A percentile compares a stretch with the other conserved stretches of the same genome.
phyloP scores from a whole-genome alignment of 2,797 vertebrate genomes.

The Notamacropus eugenii region DNA sequence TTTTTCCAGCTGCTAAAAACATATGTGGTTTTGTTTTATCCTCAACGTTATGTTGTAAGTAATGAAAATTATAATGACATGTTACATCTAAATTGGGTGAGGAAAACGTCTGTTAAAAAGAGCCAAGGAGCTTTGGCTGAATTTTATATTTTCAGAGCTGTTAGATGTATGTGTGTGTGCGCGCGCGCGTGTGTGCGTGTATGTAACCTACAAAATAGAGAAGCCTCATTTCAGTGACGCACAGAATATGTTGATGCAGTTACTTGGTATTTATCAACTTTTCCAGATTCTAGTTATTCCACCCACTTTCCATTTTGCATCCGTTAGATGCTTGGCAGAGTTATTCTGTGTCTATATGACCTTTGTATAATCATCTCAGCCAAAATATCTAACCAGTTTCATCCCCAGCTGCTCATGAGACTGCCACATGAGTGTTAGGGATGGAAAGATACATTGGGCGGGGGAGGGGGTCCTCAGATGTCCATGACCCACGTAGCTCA shows the following conservation, averaged over 20 bases:
- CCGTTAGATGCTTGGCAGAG: constrained; percentile 13
- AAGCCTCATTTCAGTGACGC: constrained; percentile 25
- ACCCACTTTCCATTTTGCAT: neutral
- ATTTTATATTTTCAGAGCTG: constrained; percentile 47
- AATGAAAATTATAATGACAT: constrained; percentile 67
- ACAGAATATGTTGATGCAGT: constrained; percentile 20
- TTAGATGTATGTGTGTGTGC: neutral
- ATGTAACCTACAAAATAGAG: constrained; percentile 42
- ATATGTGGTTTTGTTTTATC: constrained; percentile 66
- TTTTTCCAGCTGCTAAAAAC: constrained; percentile 65
- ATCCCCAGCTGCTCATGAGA: neutral
- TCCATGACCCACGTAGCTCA: neutral
- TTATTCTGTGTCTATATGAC: constrained; percentile 7
- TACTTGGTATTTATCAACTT: constrained; percentile 54
- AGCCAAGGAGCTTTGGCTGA: constrained; percentile 55
- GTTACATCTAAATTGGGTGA: constrained; percentile 66
- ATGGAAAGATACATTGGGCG: neutral
- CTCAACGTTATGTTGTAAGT: constrained; percentile 66
- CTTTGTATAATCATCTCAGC: constrained; percentile 28
- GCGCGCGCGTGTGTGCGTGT: neutral
- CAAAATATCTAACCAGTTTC: constrained; percentile 39
- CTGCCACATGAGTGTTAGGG: constrained; percentile 1
- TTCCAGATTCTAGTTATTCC: constrained; percentile 38
- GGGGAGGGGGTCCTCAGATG: neutral
- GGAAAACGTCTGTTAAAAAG: constrained; percentile 49